These are phyloP conservation scores for Drosophila busckii DNA, from an alignment of 1,140 invertebrate genomes.

Conservation along the genomic window DNA sequence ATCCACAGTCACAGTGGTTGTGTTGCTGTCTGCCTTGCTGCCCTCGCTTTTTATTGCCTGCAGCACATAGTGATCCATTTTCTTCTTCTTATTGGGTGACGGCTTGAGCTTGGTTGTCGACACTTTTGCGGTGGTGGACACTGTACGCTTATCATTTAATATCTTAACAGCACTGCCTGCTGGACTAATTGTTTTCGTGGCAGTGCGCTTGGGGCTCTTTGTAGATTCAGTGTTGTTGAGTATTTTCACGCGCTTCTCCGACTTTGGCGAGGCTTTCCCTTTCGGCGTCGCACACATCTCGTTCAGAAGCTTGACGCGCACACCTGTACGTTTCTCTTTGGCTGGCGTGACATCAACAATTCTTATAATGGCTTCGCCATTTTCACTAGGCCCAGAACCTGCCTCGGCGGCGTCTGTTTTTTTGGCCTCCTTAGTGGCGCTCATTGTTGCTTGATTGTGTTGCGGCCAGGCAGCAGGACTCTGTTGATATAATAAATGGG, in stretches of 20 bases:
- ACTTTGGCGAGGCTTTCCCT: constrained; percentile 12
- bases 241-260: constrained; percentile 60
- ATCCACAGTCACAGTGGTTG: constrained; percentile 14
- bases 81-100: constrained; percentile 40
- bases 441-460: constrained; percentile 38
- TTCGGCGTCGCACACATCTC: constrained; percentile 32
- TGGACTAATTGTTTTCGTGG: constrained; percentile 10
- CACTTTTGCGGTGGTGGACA: constrained; percentile 1
- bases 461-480: too few species aligned
- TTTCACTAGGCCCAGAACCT: neutral
- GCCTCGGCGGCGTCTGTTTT: constrained; percentile 17
- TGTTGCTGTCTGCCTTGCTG: constrained; percentile 43
- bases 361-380: constrained; percentile 25
- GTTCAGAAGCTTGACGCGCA: constrained; percentile 53
- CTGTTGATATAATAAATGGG: constrained; percentile 1
- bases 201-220: constrained; percentile 12
- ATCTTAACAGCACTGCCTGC: constrained; percentile 39
- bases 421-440: constrained; percentile 32
- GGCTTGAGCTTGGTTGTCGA: constrained; percentile 48
- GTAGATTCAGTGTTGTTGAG: constrained; percentile 53
- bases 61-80: constrained; percentile 70
- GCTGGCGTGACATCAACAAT: constrained; percentile 37
- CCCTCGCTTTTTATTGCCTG: constrained; percentile 60
- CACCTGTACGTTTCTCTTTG: constrained; percentile 36
- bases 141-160: constrained; percentile 45